Conservation (phyloP, 2,797 vertebrate species). For the Characodon lateralis region DNA sequence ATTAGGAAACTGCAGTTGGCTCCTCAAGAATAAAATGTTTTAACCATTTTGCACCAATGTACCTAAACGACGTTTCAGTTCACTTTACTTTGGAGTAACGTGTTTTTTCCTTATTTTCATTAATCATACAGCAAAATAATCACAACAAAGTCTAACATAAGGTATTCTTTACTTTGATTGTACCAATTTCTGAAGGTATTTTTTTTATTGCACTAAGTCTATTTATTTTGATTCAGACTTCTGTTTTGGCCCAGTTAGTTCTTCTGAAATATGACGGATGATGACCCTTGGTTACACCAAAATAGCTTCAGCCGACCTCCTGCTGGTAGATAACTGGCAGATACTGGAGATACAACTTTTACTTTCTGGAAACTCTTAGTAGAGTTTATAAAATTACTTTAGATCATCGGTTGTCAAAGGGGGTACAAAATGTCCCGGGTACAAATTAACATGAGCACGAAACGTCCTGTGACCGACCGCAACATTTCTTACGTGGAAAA, state of each 20-base stretch:
- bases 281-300: not conserved
- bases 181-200: not conserved
- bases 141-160: not conserved
- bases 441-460: not conserved
- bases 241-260: not conserved
- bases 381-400: not conserved
- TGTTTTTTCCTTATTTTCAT: not conserved
- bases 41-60: not conserved
- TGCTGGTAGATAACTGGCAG: not conserved
- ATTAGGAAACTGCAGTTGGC: not conserved
- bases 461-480: not conserved
- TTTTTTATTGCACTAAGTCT: not conserved
- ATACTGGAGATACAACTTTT: not conserved
- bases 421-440: not conserved
- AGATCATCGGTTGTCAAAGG: not conserved
- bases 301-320: not conserved
- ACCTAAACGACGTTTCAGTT: not conserved
- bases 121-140: not conserved
- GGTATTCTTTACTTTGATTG: not conserved
- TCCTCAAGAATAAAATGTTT: not conserved
- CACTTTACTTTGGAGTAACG: not conserved
- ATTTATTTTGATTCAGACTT: not conserved
- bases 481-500: not conserved
- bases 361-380: not conserved
- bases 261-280: not conserved